These are phyloP conservation scores for Anguilla obscura DNA, from an alignment of 2,797 vertebrate species.

Conservation along the genomic window DNA sequence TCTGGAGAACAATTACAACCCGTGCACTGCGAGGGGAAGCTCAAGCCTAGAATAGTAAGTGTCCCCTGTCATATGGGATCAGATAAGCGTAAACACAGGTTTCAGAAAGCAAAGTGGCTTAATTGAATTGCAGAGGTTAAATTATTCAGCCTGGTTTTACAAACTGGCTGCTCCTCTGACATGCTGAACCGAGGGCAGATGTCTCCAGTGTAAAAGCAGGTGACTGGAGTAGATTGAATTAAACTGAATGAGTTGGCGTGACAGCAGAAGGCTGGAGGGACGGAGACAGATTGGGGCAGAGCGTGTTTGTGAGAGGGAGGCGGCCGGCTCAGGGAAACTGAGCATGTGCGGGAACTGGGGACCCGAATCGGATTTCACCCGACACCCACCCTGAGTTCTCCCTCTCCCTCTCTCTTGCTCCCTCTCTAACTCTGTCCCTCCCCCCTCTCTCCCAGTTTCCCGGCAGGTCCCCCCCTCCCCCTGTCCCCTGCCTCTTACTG, in stretches of 20 bases:
- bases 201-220: not conserved
- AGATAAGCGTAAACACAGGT: not conserved
- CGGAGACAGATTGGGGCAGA: not conserved
- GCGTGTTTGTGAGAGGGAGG: not conserved
- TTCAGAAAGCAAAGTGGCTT: not conserved
- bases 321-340: conserved; percentile 15
- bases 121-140: not conserved
- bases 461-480: not conserved
- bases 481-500: not conserved
- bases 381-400: conserved; percentile 19
- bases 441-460: not conserved
- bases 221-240: not conserved
- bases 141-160: not conserved
- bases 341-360: conserved; percentile 39
- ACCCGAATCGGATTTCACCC: conserved; percentile 39
- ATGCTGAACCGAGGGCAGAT: not conserved
- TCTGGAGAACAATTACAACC: not conserved
- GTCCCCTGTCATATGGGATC: not conserved
- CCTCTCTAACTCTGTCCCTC: not conserved
- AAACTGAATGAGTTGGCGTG: conserved; percentile 10
- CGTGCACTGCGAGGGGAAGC: not conserved
- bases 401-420: not conserved
- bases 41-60: not conserved
- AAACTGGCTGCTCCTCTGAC: not conserved
- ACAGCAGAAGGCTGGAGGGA: not conserved